These are phyloP conservation scores for Hydrolagus colliei DNA, from an alignment of 2,797 vertebrate species.

Conservation along the genomic window DNA sequence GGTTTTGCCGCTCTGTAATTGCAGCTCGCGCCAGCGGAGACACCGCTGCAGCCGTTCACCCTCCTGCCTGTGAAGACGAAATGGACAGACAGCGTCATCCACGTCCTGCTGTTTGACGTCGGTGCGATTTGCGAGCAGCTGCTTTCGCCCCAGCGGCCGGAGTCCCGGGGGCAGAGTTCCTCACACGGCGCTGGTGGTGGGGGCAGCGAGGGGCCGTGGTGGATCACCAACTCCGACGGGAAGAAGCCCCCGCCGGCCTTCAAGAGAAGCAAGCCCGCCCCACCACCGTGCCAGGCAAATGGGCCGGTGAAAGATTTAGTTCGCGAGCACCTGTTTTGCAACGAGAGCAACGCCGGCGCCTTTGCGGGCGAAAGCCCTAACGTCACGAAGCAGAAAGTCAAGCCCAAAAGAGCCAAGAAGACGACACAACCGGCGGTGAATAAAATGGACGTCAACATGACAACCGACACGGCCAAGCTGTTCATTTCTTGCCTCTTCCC, in stretches of 20 bases:
- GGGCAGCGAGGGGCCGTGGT: constrained; percentile 43
- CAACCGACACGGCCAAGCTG: constrained; percentile 50
- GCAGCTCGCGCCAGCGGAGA: constrained; percentile 18
- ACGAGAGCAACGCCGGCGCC: constrained; percentile 24
- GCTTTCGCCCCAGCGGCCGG: constrained; percentile 38
- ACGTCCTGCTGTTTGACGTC: constrained; percentile 60
- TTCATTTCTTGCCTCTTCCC: constrained; percentile 62
- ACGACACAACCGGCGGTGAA: constrained; percentile 37
- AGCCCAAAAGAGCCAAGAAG: constrained; percentile 54
- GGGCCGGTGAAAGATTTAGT: constrained; percentile 34
- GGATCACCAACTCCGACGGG: constrained; percentile 51
- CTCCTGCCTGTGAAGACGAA: constrained; percentile 53
- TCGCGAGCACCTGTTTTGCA: constrained; percentile 33
- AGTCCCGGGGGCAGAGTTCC: constrained; percentile 45
- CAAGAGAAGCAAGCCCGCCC: constrained; percentile 51
- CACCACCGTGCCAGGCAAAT: constrained; percentile 37
- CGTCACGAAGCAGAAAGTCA: constrained; percentile 52
- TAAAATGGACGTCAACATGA: constrained; percentile 41
- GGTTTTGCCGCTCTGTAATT: neutral
- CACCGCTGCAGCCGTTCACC: constrained; percentile 47
- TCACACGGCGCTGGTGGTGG: constrained; percentile 36
- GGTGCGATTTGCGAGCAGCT: constrained; percentile 54
- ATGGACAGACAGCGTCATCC: constrained; percentile 48
- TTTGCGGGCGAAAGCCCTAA: constrained; percentile 43
- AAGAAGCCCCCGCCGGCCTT: constrained; percentile 46